A percentile compares a stretch with the other conserved stretches of the same genome.
Evolutionary conservation across 2,888 invertebrate genomes (phyloP).

Genomic region (Chorisops tibialis): DNA sequence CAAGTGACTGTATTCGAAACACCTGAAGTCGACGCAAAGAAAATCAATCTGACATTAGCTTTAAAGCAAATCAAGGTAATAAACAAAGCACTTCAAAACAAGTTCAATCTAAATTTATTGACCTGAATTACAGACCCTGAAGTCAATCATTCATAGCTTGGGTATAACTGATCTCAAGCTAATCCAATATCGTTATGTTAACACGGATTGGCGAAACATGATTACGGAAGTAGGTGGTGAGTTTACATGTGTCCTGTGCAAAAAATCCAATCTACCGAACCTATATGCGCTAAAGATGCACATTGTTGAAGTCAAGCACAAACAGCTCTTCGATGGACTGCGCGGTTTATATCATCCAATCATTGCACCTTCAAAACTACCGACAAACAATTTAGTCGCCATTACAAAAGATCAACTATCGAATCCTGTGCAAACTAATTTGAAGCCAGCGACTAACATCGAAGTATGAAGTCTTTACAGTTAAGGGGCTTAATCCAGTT

Average conservation of each 20-base stretch:
- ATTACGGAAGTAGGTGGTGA: neutral
- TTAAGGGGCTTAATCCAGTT: no score
- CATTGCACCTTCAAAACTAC: slow-evolving; percentile 1
- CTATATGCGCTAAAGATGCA: slow-evolving; percentile 6
- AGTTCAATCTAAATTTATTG: no score
- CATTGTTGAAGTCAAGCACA: slow-evolving; percentile 7
- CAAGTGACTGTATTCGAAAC: no score
- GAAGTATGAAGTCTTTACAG: no score
- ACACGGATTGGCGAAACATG: slow-evolving; percentile 10
- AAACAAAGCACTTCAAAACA: no score
- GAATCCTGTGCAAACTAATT: no score
- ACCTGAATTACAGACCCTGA: neutral
- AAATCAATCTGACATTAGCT: no score
- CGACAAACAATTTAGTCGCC: neutral
- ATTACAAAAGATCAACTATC: no score
- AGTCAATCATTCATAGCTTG: slow-evolving; percentile 8
- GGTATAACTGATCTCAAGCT: slow-evolving; percentile 2
- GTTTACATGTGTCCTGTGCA: slow-evolving; percentile 15
- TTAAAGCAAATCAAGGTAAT: no score
- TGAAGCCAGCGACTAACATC: no score
- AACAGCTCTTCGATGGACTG: neutral
- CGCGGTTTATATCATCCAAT: slow-evolving; percentile 16
- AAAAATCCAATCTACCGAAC: neutral
- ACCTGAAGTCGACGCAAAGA: no score
- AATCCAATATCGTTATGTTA: slow-evolving; percentile 17